Base-by-base conservation (phyloP, 1,140 invertebrate species). In the Oryctes rhinoceros region DNA sequence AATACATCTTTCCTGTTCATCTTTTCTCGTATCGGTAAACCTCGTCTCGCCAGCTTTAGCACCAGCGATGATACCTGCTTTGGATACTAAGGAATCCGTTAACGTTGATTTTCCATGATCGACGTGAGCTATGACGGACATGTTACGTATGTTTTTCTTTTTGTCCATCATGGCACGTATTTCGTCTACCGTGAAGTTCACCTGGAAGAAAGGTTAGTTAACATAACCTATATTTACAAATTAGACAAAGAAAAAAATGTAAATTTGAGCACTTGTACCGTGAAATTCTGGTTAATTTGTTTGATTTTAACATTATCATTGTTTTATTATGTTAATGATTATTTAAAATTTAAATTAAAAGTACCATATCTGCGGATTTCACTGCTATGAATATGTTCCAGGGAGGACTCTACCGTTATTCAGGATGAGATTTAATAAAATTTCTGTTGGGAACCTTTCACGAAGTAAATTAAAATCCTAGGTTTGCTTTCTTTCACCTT, bases 101-200 rank as follows among this genome's bases (percentile, higher is more conserved):
- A 99, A 89, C 76, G 99, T 99, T 84, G 98, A 99, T 90, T 99
- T 99, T 88, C 99, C 99, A 89, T 99, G 99, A 92, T 99, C 99
- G 81, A 99, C 99, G 90, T 99, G 99, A 85, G 99, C 99, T 90
- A 99, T 99, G 89, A 99, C 99, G 88, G 98, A 99, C 98, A 99
- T 99, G 91, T 99, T 99, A 88, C 99, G 94, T 90, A 99, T 99
- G 88, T 99, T 99, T 90, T 92, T 92, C 92, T 99, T 99, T 88
- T 97, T 97, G 95, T 99, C 98, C 98, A 99, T 99, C 94, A 99
- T 97, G 88, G 86, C 90, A 92, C 98, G 96, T 92, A 99, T 99
- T 92, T 99, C 97, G 92, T 99, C 98, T 91, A 99, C 96, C 78
- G 98, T 99, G 90, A 99, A 99, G 94, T 99, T 99, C 93, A 99